Evolutionary conservation across 2,113 vertebrate genomes (phyloP), one percentile per base, ranked within the genome.

Genomic region (Labeo rohita): DNA sequence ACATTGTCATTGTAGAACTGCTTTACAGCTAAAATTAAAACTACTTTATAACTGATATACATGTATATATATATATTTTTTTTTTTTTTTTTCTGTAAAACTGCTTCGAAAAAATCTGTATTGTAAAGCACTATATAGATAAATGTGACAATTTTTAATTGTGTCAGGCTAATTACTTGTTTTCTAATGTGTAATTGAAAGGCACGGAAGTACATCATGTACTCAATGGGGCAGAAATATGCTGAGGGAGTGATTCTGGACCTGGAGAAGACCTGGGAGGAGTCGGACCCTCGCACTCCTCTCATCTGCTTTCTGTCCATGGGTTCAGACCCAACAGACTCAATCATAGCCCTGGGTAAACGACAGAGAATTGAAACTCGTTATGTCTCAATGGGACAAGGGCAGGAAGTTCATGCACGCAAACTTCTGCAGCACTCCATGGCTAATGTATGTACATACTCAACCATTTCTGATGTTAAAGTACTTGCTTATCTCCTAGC

Each of bases 361-460:
- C 96, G 92, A 86, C 90, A 96, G 43, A 98, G 97, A 90, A 94
- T 90, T 73, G 97, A 98, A 87, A 98, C 97, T 0, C 94, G 92
- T 77, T 98, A 94, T 11, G 95, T 99, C 79, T 99, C 98, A n/a
- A 98, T 99, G 98, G 98, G 98, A 61, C 98, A 98, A 86, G 98
- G 98, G 2, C 98, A 99, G 92, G 97, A 97, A 88, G 94, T 97
- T 52, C 97, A 98, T 0, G 97, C 97, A 28, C 96, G 96, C 68
- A 98, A 97, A 88, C 96, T 99, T 77, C 91, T 99, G 28, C 97
- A 97, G 80, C 95, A 97, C 87, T 95, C 94, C 49, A 98, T 99
- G 97, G 93, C 95, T 50, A 94, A 97, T 2, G 98, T 99, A 95
- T 93, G 95, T 83, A 52, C 63, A 21, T 80, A 75, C 52, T 56